Base-by-base conservation (phyloP, 2,113 vertebrate genomes). In the Grantiella picta region DNA sequence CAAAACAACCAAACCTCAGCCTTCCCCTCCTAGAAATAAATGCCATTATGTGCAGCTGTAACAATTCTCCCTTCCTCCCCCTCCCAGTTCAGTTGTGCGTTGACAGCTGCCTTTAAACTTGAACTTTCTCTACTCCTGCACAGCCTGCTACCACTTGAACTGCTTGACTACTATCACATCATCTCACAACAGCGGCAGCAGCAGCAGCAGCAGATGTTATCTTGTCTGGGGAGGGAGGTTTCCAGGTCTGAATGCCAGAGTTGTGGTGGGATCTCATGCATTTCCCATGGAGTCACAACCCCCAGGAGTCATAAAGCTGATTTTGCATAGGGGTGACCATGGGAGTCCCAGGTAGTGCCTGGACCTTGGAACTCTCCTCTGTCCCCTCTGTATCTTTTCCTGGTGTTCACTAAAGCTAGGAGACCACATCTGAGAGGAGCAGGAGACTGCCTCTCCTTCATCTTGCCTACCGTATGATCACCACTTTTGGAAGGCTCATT, bases 101-200 rank as follows among this genome's bases (percentile, higher is more conserved):
- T 6, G 11, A 65, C 42, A 94, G 78, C 78, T 95, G 95, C 63
- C 79, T 92, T 95, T 93, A 88, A 73, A 80, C 59, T 66, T 91
- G 59, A 86, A 77, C 75, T 87, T 93, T 83, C 84, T 65, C 45
- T 38, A 12, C 45, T 73, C 47, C 59, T 95, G 89, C 80, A 44
- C 69, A 75, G 64, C 33, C 92, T 94, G 52, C 91, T 93, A 70
- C 87, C 42, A 44, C 71, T 92, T 86, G 61, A 95, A 66, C 57
- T 50, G 59, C 57, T 76, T 49, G 56, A 47, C 60, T 93, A 65
- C 80, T 42, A 42, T 47, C 42, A 33, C 47, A 56, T 79, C 65
- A 31, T 42, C 38, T 63, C 14, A 38, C 38, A 38, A 38, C 38
- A 38, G 4, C 36, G 93, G 50, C 56, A 84, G 33, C 65, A 79